Conservation (phyloP, 2,113 vertebrate species). For the Planiliza haematocheilus region DNA sequence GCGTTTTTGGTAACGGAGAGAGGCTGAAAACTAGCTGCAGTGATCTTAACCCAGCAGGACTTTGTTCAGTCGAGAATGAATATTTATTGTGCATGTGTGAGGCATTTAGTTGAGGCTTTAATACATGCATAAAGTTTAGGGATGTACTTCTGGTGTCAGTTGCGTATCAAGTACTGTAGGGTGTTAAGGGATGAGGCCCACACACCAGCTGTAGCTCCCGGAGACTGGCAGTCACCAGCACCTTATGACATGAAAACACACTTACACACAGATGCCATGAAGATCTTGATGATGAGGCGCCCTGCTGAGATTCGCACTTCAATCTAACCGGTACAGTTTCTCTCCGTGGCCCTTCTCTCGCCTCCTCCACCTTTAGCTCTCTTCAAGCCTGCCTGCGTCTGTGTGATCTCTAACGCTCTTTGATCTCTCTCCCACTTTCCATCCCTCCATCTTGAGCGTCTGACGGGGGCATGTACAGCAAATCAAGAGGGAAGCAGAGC, state of each 20-base stretch:
- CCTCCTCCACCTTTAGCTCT: constrained; percentile 70
- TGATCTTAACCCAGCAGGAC: constrained; percentile 50
- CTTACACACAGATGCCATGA: constrained; percentile 37
- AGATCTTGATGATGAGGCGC: constrained; percentile 62
- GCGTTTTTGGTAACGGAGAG: constrained; percentile 38
- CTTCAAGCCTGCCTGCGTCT: constrained; percentile 42
- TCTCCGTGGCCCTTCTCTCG: constrained; percentile 52
- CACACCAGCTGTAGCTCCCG: constrained; percentile 66
- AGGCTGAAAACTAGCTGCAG: constrained; percentile 55
- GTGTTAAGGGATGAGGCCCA: constrained; percentile 57
- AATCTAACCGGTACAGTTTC: constrained; percentile 53
- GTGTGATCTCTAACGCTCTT: constrained; percentile 66
- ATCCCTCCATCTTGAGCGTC: constrained; percentile 53
- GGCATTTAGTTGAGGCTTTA: constrained; percentile 33
- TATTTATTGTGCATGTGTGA: constrained; percentile 33
- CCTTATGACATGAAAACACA: constrained; percentile 57
- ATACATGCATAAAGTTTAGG: constrained; percentile 26
- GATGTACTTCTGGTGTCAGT: constrained; percentile 38
- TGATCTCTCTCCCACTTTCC: constrained; percentile 57
- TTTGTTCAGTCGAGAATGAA: constrained; percentile 24
- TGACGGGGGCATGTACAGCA: constrained; percentile 44
- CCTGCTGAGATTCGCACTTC: constrained; percentile 74
- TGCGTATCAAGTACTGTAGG: constrained; percentile 25
- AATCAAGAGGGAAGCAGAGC: constrained; percentile 61
- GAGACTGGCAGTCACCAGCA: constrained; percentile 38